phyloP scores from a whole-genome alignment of 2,113 vertebrate species.

The Collichthys lucidus region DNA sequence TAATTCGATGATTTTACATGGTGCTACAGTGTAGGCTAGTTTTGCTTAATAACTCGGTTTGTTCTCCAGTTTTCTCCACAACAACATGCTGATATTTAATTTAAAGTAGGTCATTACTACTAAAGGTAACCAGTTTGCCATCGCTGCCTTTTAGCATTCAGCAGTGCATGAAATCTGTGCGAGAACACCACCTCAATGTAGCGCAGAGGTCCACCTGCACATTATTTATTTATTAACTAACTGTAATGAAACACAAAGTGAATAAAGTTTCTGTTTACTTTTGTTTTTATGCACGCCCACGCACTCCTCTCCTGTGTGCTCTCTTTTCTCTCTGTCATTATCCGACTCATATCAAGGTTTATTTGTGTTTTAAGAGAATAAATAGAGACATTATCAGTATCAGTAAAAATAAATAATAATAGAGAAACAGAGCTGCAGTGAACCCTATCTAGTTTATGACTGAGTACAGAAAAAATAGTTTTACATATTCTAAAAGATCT shows the following conservation, averaged over 20 bases:
- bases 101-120: conserved; percentile 30
- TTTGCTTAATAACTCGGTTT: neutral
- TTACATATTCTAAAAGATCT: neutral
- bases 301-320: neutral
- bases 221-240: neutral
- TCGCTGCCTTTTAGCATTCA: conserved; percentile 14
- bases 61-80: neutral
- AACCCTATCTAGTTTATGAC: neutral
- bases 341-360: neutral
- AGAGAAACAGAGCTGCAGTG: neutral
- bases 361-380: conserved; percentile 7
- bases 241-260: neutral
- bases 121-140: neutral
- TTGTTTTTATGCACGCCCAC: conserved; percentile 6
- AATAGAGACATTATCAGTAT: neutral
- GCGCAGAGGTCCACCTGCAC: neutral
- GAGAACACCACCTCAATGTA: neutral
- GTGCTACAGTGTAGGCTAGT: neutral
- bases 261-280: conserved; percentile 7
- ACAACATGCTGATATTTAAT: neutral
- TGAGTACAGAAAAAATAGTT: neutral
- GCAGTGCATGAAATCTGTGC: conserved; percentile 6
- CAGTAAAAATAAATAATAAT: neutral
- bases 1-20: neutral
- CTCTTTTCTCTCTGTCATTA: neutral